These are phyloP conservation scores for Suncus etruscus DNA, from an alignment of 2,113 vertebrate genomes.

Conservation along the genomic window DNA sequence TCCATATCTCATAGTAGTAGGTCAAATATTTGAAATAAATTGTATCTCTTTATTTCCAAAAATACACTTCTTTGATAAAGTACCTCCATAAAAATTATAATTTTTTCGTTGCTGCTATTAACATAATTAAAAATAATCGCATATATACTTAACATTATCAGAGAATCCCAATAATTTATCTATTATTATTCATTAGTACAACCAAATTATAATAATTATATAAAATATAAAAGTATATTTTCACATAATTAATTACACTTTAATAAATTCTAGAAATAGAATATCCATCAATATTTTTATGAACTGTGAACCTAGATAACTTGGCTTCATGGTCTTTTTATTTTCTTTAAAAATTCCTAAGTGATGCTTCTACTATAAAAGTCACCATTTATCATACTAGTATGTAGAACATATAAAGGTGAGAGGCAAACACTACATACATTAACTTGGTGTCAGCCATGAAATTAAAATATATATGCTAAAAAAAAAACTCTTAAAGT, in stretches of 20 bases:
- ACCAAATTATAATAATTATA: constrained; percentile 39
- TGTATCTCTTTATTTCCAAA: constrained; percentile 61
- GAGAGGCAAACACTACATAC: neutral
- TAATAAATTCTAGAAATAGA: constrained; percentile 33
- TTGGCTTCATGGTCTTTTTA: constrained; percentile 3
- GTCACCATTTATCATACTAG: no score
- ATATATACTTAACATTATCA: constrained; percentile 37
- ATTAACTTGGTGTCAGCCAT: neutral
- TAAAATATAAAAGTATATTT: constrained; percentile 57
- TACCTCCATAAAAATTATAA: constrained; percentile 51
- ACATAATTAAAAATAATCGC: constrained; percentile 57
- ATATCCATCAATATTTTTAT: constrained; percentile 54
- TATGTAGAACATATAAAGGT: neutral
- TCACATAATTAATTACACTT: constrained; percentile 48
- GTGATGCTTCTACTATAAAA: neutral
- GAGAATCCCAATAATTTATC: neutral
- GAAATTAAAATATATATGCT: constrained; percentile 2
- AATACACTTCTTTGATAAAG: constrained; percentile 46
- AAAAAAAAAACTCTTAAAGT: neutral
- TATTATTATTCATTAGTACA: constrained; percentile 57
- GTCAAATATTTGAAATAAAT: constrained; percentile 65
- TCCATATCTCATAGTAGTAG: constrained; percentile 1
- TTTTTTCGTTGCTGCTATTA: constrained; percentile 21
- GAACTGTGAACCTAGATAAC: neutral
- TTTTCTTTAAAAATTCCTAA: constrained; percentile 55